Percentiles rank a stretch among this genome's conserved stretches.
Evolutionary conservation across 2,797 vertebrate genomes (phyloP).

Genomic region (Adrianichthys oophorus): DNA sequence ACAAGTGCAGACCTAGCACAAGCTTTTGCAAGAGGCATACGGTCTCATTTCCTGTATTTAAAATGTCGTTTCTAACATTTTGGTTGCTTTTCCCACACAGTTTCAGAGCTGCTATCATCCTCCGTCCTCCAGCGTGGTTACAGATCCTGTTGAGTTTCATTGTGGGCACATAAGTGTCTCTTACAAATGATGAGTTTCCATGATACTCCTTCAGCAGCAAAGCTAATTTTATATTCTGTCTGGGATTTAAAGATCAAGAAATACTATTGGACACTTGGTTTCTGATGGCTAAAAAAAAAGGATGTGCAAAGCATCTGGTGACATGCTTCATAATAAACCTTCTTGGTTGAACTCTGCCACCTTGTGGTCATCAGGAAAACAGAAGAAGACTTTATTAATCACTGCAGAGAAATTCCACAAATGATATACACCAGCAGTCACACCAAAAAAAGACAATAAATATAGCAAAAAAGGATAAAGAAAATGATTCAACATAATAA

Average conservation of each 20-base stretch:
- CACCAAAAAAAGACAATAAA: no score
- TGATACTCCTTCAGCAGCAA: constrained; percentile 24
- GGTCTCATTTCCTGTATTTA: constrained; percentile 19
- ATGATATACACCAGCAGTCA: no score
- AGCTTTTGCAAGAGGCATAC: constrained; percentile 11
- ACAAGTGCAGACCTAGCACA: not conserved
- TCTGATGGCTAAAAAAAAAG: constrained; percentile 20
- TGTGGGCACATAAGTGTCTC: constrained; percentile 40
- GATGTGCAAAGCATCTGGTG: constrained; percentile 6
- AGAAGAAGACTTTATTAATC: no score
- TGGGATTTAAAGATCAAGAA: constrained; percentile 31
- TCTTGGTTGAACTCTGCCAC: constrained; percentile 54
- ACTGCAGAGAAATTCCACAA: not conserved
- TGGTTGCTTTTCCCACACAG: constrained; percentile 44
- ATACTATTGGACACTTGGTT: constrained; percentile 24
- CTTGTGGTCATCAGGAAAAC: constrained; percentile 38
- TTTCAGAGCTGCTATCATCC: constrained; percentile 27
- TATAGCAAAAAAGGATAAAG: no score
- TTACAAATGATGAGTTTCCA: constrained; percentile 52
- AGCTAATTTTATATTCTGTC: constrained; percentile 37
- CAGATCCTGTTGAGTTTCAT: constrained; percentile 28
- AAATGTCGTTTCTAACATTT: constrained; percentile 21
- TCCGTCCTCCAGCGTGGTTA: constrained; percentile 40
- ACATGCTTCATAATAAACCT: constrained; percentile 1
- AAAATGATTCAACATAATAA: no score